Base-by-base conservation (phyloP, 1,140 invertebrate genomes). In the Drosophila malerkotliana region DNA sequence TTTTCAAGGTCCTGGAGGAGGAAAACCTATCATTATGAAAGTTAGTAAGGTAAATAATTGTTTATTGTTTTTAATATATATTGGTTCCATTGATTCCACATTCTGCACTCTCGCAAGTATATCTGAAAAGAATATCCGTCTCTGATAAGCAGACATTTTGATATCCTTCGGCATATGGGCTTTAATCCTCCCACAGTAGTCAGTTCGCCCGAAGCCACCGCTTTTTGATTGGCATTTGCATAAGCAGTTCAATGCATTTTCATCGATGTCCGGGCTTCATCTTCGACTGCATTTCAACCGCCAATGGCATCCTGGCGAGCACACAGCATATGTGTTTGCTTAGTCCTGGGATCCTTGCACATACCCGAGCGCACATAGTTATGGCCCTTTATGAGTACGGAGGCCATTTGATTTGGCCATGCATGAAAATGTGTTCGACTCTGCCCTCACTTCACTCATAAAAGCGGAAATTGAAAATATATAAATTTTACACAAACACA, bases 201-300 rank as follows among this genome's bases (percentile, higher is more conserved):
- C 9, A 6, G 2, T 10, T 37, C 59, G 37, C 54, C 37, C 10
- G 41, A 56, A 34, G 73, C 44, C 77, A 67, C 68, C 85, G 67
- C 62, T 82, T 87, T 87, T 85, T 87, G 82, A 85, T 85, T 85
- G 83, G 69, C 82, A 85, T 85, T 85, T 85, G 82, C 82, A 85
- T 87, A 85, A 85, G 82, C 82, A 85, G 82, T 85, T 87, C 82
- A 81, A 82, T 85, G 82, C 78, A 87, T 72, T 85, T 87, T 74
- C 73, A 68, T 62, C 61, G 32, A 56, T 59, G 48, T 62, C 57
- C 18, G 44, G 39, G 15, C 15, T 53, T 26, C 56, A 14, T 60
- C 45, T 14, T 55, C 30, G 15, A n/a, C 48, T 48, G 12, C 34
- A 41, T 30, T 55, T 21, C 55, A 34, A 49, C 48, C 44, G 53